Conservation (phyloP, 2,797 vertebrate genomes). For the Myripristis murdjan region DNA sequence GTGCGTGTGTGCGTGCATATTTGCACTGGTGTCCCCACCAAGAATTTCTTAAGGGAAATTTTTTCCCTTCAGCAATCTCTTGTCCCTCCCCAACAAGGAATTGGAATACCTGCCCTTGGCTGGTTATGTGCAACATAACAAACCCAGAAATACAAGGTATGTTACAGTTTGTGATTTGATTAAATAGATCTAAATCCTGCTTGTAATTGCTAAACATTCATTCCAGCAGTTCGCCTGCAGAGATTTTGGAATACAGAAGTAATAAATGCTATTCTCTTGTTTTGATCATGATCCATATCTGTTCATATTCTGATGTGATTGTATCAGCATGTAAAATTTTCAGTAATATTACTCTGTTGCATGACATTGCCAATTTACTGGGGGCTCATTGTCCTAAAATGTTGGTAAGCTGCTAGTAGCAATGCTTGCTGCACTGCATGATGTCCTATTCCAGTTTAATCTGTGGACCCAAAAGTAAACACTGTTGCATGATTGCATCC, state of each 20-base stretch:
- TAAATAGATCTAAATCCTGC: not conserved
- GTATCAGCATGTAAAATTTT: conserved; percentile 14
- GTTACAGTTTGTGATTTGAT: not conserved
- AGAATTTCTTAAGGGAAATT: too few species aligned
- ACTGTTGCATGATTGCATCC: conserved; percentile 21
- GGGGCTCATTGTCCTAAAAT: conserved; percentile 6
- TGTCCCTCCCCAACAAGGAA: too few species aligned
- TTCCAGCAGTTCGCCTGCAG: too few species aligned
- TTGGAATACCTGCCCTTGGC: too few species aligned
- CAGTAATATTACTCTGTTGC: conserved; percentile 21
- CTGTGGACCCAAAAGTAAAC: conserved; percentile 41
- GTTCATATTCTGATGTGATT: too few species aligned
- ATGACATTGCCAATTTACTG: conserved; percentile 7
- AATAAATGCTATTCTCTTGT: too few species aligned
- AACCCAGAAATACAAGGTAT: too few species aligned
- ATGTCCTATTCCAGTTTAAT: conserved; percentile 33
- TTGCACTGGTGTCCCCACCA: too few species aligned
- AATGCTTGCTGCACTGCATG: conserved; percentile 20
- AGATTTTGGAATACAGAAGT: not conserved
- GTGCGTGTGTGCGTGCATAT: too few species aligned
- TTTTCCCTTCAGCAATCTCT: too few species aligned
- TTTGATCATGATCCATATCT: not conserved
- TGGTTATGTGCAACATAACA: too few species aligned
- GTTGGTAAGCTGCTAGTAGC: conserved; percentile 19
- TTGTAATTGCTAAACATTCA: not conserved